Base-by-base conservation (phyloP, 2,113 vertebrate genomes). In the Grus americana region DNA sequence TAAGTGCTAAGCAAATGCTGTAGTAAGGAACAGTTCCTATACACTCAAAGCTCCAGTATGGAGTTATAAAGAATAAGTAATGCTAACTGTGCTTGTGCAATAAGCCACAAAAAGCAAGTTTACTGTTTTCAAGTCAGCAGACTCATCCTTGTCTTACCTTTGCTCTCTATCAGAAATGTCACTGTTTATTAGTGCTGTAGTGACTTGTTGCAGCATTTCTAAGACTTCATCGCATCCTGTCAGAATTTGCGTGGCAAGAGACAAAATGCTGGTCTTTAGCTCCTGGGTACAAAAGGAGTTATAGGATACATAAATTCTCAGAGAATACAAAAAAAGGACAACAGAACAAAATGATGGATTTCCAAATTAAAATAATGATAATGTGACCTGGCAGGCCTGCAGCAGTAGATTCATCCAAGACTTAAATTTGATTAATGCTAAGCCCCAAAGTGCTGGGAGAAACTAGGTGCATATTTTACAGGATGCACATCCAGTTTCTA, bases 211-310 rank as follows among this genome's bases (percentile, higher is more conserved):
- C 70, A 99, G 98, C 94, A 99, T 99, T 98, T 99, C 99, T 93
- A 99, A 97, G 47, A 99, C 99, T 98, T 99, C 99, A 96, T 99
- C 99, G 90, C 99, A 99, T 90, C 99, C 99, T 42, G 98, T 99
- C 96, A 99, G 97, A 93, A 99, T 99, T 97, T 99, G 99, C 15
- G 99, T 99, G 79, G 99, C 99, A 63, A 99, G 98, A 92, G 99
- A 99, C 93, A 99, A 98, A 97, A 99, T 99, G 97, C 99, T 99
- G 96, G 98, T 98, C 97, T 99, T 99, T 47, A 99, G 98, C 91
- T 99, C 99, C 99, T 99, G 97, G 88, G 90, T 81, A 93, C 88
- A 97, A 96, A 92, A 89, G 86, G 29, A 79, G 81, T 66, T 86
- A 91, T 1, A 88, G 22, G 47, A 94, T 89, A 79, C 71, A 94